Evolutionary conservation across 2,888 invertebrate genomes (phyloP).

Genomic region (Nephrotoma flavescens): DNA sequence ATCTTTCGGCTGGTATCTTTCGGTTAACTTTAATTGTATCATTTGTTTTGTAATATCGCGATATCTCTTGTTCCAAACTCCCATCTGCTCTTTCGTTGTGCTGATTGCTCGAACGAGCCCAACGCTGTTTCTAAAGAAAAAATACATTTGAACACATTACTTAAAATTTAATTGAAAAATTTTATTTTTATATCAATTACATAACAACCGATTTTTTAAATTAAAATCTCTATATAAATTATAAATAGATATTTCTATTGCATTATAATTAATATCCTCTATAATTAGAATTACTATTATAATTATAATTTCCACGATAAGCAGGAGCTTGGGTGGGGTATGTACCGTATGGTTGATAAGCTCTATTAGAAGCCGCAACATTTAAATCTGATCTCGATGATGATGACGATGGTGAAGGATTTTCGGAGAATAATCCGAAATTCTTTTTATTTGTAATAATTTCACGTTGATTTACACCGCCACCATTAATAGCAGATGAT

Average conservation of each 20-base stretch:
- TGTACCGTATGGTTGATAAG: neutral
- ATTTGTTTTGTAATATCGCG: too few species aligned
- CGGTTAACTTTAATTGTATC: too few species aligned
- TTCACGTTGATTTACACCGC: conserved; percentile 20
- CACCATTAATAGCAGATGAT: conserved; percentile 2
- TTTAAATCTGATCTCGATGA: conserved; percentile 4
- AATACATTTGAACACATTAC: neutral
- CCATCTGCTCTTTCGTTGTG: too few species aligned
- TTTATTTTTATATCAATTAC: neutral
- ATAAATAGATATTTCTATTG: neutral
- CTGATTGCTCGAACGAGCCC: too few species aligned
- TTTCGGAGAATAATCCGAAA: conserved; percentile 30
- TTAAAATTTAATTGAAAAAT: neutral
- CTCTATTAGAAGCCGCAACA: neutral
- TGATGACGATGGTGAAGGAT: conserved; percentile 16
- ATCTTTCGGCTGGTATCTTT: too few species aligned
- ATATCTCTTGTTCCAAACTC: too few species aligned
- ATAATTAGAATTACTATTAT: neutral
- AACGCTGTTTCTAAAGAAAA: too few species aligned
- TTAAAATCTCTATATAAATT: neutral
- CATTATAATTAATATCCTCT: neutral
- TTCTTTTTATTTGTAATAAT: conserved; percentile 26
- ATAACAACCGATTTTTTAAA: neutral
- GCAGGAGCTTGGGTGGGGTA: neutral
- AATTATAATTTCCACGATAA: neutral